phyloP scores from a whole-genome alignment of 1,140 invertebrate species.

The Homalodisca vitripennis region DNA sequence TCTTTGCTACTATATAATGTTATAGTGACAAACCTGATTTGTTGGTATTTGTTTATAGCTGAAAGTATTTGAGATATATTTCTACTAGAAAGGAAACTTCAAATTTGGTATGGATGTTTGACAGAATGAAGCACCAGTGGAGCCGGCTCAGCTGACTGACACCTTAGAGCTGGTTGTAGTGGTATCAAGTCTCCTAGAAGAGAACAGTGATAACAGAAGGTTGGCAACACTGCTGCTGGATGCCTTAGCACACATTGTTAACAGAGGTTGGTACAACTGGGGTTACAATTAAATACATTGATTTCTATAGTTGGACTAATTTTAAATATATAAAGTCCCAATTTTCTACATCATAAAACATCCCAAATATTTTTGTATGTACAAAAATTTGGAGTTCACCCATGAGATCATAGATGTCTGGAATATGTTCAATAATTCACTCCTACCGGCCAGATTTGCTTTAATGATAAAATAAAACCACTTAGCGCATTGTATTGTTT shows the following conservation, averaged over 20 bases:
- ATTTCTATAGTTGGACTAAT: too few relatives aligned
- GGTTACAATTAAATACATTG: too few relatives aligned
- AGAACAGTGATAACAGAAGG: conserved; percentile 23
- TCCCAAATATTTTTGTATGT: too few relatives aligned
- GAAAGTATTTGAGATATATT: background rate
- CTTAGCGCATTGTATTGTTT: too few relatives aligned
- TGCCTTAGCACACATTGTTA: conserved; percentile 22
- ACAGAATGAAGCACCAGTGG: conserved; percentile 22
- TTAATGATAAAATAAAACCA: too few relatives aligned
- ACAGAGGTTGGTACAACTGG: conserved; percentile 9
- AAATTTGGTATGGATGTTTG: conserved; percentile 14
- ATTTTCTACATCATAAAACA: too few relatives aligned
- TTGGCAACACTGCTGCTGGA: conserved; percentile 28
- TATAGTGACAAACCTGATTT: background rate
- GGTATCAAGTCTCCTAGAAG: conserved; percentile 27
- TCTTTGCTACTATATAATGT: background rate
- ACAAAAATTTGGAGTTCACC: too few relatives aligned
- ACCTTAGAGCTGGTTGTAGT: conserved; percentile 28
- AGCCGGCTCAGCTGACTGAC: conserved; percentile 26
- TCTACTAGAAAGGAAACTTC: too few relatives aligned
- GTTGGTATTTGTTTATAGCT: background rate
- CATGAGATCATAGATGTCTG: too few relatives aligned
- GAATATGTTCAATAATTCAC: too few relatives aligned
- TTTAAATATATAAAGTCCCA: too few relatives aligned
- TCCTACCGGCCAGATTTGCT: too few relatives aligned